Percentiles rank a stretch among this genome's conserved stretches.
These are phyloP conservation scores for Drosophila monieri DNA, from an alignment of 2,888 invertebrate species.

Conservation along the genomic window DNA sequence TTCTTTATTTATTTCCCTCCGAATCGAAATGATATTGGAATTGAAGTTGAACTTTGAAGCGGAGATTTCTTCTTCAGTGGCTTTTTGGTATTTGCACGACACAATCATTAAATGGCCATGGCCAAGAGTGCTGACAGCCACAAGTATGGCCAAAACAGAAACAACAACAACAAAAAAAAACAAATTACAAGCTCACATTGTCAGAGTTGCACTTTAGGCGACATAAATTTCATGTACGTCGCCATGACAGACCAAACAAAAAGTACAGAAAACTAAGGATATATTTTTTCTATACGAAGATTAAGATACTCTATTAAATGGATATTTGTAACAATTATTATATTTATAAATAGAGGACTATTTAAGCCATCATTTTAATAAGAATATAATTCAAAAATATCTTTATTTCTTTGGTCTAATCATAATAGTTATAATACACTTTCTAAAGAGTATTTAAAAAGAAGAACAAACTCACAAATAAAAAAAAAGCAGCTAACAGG, in stretches of 20 bases:
- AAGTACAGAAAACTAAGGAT: constrained; percentile 20
- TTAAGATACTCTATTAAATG: constrained; percentile 7
- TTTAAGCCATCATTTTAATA: background rate
- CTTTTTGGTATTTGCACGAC: constrained; percentile 73
- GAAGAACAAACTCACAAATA: constrained; percentile 9
- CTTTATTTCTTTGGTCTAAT: background rate
- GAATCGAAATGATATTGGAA: constrained; percentile 2
- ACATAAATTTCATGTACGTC: constrained; percentile 76
- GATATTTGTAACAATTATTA: background rate
- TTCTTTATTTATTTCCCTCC: constrained; percentile 3
- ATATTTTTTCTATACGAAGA: background rate
- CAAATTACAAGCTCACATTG: constrained; percentile 80
- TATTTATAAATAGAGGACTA: background rate
- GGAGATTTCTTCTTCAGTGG: constrained; percentile 16
- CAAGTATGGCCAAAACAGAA: constrained; percentile 32
- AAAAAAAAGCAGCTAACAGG: constrained; percentile 46
- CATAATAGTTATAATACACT: background rate
- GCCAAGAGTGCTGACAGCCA: constrained; percentile 71
- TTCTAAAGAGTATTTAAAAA: constrained; percentile 16
- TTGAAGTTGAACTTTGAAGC: constrained; percentile 4
- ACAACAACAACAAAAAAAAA: constrained; percentile 48
- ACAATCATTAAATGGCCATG: constrained; percentile 77
- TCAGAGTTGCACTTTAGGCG: constrained; percentile 78
- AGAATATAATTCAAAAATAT: background rate
- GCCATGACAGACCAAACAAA: constrained; percentile 36